Base-by-base conservation (phyloP, 2,888 invertebrate genomes). In the Aporophyla nigra region DNA sequence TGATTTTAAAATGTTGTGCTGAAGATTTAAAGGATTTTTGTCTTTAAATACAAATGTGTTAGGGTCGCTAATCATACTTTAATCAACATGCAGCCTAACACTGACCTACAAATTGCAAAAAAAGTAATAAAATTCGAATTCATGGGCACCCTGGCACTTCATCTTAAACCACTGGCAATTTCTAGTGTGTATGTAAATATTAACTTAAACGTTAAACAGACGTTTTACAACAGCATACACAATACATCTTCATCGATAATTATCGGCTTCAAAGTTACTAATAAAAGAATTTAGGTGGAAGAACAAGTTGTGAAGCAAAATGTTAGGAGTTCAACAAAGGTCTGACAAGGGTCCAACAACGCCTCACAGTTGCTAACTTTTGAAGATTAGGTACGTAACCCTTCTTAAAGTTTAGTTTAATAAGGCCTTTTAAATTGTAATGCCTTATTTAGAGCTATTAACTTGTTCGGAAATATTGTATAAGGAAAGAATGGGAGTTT, bases 261-360 rank as follows among this genome's bases (percentile, higher is more conserved):
- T 82, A 84, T 79, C 76, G 70, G 53, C 74, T 71, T 70, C 59
- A 56, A 85, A 85, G 73, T 86, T 87, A 81, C 73, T 84, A 86
- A 83, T 87, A 81, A 87, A 89, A 86, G 82, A 88, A 87, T 86
- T 86, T 85, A 82, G 74, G 71, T 82, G 76, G 80, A 87, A 88
- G 78, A 90, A 87, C 90, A 91, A 93, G 90, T 91, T 90, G 82
- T 78, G 80, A 90, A 89, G 87, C 86, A 83, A 91, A 87, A 88
- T 90, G 88, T 91, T 91, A 68, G 68, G 82, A 92, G 90, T 91
- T 93, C 90, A 91, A 90, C 90, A 86, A 88, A 90, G 90, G 88
- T 88, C 90, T 92, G 93, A 94, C 92, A 92, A 93, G 94, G 94
- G 94, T 93, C 87, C 83, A 91, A 87, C 88, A 89, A 87, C 87